phyloP scores from a whole-genome alignment of 2,113 vertebrate species.

The Marmota monax region DNA sequence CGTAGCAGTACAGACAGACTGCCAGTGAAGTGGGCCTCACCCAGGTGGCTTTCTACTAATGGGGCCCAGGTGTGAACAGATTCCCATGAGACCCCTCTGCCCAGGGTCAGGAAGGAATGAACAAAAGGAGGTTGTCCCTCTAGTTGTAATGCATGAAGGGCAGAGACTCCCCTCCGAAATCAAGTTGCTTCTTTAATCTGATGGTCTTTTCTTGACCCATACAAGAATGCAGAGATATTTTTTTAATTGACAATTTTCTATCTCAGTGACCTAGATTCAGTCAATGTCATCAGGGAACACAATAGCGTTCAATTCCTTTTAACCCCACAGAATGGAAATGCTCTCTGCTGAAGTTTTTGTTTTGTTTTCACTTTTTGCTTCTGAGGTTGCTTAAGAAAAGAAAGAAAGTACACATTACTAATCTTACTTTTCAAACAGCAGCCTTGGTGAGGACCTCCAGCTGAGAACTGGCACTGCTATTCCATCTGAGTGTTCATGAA shows the following conservation, averaged over 20 bases:
- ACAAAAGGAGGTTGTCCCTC: not conserved
- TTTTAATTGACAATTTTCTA: not conserved
- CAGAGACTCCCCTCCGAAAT: not conserved
- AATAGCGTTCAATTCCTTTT: not conserved
- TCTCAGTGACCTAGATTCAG: not conserved
- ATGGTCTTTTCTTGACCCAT: not conserved
- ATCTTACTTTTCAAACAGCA: not conserved
- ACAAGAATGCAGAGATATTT: not conserved
- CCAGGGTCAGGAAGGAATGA: not conserved
- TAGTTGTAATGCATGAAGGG: not conserved
- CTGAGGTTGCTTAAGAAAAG: not conserved
- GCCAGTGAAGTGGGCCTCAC: not conserved
- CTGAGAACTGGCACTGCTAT: not conserved
- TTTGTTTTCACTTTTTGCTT: not conserved
- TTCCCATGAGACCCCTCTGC: fast-evolving
- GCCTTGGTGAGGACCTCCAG: not conserved
- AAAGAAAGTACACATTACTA: not conserved
- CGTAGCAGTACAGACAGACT: not conserved
- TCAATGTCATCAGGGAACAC: not conserved
- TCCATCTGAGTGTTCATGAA: not conserved
- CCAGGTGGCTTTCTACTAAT: not conserved
- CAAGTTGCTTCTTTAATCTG: not conserved
- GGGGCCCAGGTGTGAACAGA: fast-evolving
- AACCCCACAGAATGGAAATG: not conserved
- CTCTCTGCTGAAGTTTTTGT: not conserved